phyloP scores from a whole-genome alignment of 2,797 vertebrate genomes.

The Lepilemur ruficaudatus region DNA sequence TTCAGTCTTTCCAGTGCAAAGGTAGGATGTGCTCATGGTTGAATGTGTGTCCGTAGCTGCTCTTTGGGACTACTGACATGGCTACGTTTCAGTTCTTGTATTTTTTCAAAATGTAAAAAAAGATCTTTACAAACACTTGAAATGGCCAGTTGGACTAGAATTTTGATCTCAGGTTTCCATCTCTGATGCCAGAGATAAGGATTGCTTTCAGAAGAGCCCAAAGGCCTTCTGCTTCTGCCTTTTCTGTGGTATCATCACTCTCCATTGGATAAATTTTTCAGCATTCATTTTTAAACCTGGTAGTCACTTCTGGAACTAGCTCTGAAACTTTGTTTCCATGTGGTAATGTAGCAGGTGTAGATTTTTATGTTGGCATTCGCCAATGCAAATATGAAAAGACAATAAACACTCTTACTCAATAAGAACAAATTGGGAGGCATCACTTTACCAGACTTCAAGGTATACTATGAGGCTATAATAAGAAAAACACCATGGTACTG shows the following conservation, averaged over 20 bases:
- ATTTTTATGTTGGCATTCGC: not conserved
- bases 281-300: not conserved
- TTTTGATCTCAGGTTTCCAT: not conserved
- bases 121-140: not conserved
- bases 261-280: not conserved
- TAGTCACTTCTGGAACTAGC: not conserved
- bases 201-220: not conserved
- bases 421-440: too few relatives aligned
- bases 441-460: too few relatives aligned
- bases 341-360: not conserved
- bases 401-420: too few relatives aligned
- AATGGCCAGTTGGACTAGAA: not conserved
- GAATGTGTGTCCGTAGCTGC: not conserved
- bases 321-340: not conserved
- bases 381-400: not conserved
- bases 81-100: not conserved
- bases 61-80: not conserved
- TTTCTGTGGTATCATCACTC: not conserved
- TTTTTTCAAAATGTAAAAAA: not conserved
- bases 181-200: not conserved
- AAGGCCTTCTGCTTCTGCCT: not conserved
- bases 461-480: too few relatives aligned
- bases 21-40: too few relatives aligned
- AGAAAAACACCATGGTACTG: too few relatives aligned
- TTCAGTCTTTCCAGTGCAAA: too few relatives aligned